phyloP scores from a whole-genome alignment of 2,113 vertebrate genomes.

The Eretmochelys imbricata region DNA sequence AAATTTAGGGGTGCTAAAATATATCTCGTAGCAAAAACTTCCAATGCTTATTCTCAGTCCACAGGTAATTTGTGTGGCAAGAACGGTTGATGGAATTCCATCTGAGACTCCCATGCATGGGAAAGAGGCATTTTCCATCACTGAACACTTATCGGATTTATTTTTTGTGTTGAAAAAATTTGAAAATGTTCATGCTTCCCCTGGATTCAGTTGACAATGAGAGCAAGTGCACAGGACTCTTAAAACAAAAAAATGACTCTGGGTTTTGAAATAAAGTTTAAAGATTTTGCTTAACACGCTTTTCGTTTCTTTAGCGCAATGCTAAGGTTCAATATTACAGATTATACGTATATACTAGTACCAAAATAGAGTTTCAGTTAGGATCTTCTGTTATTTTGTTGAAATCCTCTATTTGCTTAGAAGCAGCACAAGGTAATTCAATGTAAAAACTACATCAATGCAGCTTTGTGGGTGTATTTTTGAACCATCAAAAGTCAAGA shows the following conservation, averaged over 20 bases:
- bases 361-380: not conserved
- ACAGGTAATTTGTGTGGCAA: not conserved
- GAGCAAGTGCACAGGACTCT: not conserved
- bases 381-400: not conserved
- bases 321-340: rapidly evolving
- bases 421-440: not conserved
- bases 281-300: not conserved
- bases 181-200: not conserved
- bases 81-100: not conserved
- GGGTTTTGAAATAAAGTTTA: not conserved
- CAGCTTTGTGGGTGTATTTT: rapidly evolving
- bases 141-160: not conserved
- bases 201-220: not conserved
- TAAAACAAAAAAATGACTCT: not conserved
- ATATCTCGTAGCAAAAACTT: not conserved
- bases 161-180: not conserved
- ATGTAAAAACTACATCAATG: not conserved
- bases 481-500: not conserved
- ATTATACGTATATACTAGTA: not conserved
- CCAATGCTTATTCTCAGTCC: not conserved
- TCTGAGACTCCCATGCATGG: not conserved
- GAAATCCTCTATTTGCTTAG: not conserved
- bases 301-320: not conserved
- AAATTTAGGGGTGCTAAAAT: not conserved
- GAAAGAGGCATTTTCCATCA: conserved; percentile 24